phyloP scores from a whole-genome alignment of 2,113 vertebrate genomes.

The Daboia siamensis region DNA sequence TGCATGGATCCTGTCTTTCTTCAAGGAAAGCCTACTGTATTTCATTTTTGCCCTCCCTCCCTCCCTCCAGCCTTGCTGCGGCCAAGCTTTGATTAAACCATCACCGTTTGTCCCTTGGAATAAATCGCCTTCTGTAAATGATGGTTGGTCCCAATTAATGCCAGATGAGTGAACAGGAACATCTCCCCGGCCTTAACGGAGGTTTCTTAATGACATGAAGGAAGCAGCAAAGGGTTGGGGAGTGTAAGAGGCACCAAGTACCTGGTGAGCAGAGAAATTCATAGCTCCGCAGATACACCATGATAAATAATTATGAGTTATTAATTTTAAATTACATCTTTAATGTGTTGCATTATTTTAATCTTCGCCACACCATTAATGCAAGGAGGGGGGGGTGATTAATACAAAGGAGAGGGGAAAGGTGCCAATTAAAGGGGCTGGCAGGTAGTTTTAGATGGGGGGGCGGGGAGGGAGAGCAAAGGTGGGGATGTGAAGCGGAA shows the following conservation, averaged over 20 bases:
- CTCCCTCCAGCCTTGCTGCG: background rate
- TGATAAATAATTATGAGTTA: slow-evolving; percentile 88
- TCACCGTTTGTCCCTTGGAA: slow-evolving; percentile 66
- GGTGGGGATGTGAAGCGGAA: background rate
- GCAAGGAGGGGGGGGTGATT: slow-evolving; percentile 75
- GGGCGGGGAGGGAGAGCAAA: slow-evolving; percentile 32
- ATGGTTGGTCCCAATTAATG: slow-evolving; percentile 59
- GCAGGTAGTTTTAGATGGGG: slow-evolving; percentile 55
- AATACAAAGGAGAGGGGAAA: slow-evolving; percentile 76
- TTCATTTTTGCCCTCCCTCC: too few relatives aligned
- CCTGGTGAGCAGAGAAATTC: slow-evolving; percentile 71
- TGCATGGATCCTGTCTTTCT: background rate
- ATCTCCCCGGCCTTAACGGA: slow-evolving; percentile 44
- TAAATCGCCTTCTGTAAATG: slow-evolving; percentile 66
- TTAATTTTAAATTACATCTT: slow-evolving; percentile 87
- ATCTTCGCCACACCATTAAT: slow-evolving; percentile 80
- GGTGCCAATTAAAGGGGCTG: slow-evolving; percentile 68
- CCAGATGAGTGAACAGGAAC: slow-evolving; percentile 52
- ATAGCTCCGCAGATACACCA: slow-evolving; percentile 76
- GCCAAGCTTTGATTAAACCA: slow-evolving; percentile 61
- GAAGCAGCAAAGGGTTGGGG: slow-evolving; percentile 21
- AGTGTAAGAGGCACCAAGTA: slow-evolving; percentile 58
- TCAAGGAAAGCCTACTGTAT: too few relatives aligned
- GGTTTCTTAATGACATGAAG: slow-evolving; percentile 47
- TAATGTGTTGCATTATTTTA: slow-evolving; percentile 84